These are phyloP conservation scores for Sycophila texana DNA, from an alignment of 2,888 invertebrate genomes.

Conservation along the genomic window DNA sequence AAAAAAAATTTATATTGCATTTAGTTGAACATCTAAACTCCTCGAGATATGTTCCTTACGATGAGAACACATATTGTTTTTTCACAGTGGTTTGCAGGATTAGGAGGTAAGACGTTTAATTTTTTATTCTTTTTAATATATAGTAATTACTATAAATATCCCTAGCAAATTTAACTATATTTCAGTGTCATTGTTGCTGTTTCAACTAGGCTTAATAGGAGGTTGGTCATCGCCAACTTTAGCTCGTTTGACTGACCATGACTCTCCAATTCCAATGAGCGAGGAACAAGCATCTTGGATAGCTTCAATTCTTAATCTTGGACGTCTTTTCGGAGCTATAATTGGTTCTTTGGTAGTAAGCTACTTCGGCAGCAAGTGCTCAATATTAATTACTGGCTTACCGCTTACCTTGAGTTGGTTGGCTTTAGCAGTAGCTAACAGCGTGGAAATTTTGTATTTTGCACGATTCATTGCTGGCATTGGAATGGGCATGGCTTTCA, in stretches of 20 bases:
- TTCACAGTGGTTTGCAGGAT: constrained; percentile 22
- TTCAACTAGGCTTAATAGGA: constrained; percentile 62
- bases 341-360: constrained; percentile 59
- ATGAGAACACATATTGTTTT: not conserved
- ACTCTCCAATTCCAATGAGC: constrained; percentile 59
- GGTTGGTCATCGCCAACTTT: constrained; percentile 66
- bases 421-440: constrained; percentile 57
- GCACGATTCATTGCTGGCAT: constrained; percentile 61
- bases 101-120: constrained; percentile 3
- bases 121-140: not conserved
- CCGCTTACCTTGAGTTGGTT: constrained; percentile 62
- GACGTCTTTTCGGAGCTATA: constrained; percentile 62
- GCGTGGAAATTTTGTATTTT: constrained; percentile 60
- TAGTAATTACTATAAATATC: no score
- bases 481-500: constrained; percentile 64
- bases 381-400: constrained; percentile 59
- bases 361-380: constrained; percentile 61
- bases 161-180: no score
- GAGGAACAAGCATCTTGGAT: constrained; percentile 64
- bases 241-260: constrained; percentile 58
- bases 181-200: constrained; percentile 62
- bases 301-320: constrained; percentile 62
- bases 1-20: no score
- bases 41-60: no score
- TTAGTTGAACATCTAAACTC: not conserved